Base-by-base conservation (phyloP, 1,140 invertebrate genomes). In the Drosophila repletoides region DNA sequence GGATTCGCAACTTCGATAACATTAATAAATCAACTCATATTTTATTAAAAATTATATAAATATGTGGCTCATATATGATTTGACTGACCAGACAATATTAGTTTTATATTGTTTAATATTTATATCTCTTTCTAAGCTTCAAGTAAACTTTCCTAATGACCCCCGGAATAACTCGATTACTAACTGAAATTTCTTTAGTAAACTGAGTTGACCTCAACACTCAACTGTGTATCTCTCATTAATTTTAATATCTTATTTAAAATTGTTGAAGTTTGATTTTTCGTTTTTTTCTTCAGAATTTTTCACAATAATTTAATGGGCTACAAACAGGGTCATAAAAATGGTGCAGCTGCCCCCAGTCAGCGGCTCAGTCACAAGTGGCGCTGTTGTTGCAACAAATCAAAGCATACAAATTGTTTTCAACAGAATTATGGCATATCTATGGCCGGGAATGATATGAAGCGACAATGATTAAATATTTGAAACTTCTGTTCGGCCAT, bases 391-490 rank as follows among this genome's bases (percentile, higher is more conserved):
- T 60, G 33, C 55, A 63, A 63, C 40, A 81, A 83, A 76, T 76
- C 69, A 83, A 76, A 68, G 52, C 65, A 61, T 72, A 84, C 71
- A 84, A 84, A 86, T 84, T 86, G 71, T 86, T 79, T 84, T 84
- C 71, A 72, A 60, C 71, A 67, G 80, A 84, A 79, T 79, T 86
- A 86, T 84, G 79, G 80, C 71, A 75, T 70, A 70, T 79, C 75
- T 68, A 74, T 69, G 59, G 70, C 40, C 49, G 26, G 36, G 34
- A 31, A 66, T 36, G 65, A 75, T 74, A 36, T 59, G 34, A 45
- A 63, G 49, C 74, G 79, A 84, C 80, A 84, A 84, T 84, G 79
- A 84, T 84, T 84, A 84, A 84, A 84, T 75, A 84, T 79, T 68
- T 65, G 29, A 46, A 73, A 75, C 79, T 84, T 74, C 74, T 84